Evolutionary conservation across 2,113 vertebrate species (phyloP).

Genomic region (Rhabdomys dilectus): DNA sequence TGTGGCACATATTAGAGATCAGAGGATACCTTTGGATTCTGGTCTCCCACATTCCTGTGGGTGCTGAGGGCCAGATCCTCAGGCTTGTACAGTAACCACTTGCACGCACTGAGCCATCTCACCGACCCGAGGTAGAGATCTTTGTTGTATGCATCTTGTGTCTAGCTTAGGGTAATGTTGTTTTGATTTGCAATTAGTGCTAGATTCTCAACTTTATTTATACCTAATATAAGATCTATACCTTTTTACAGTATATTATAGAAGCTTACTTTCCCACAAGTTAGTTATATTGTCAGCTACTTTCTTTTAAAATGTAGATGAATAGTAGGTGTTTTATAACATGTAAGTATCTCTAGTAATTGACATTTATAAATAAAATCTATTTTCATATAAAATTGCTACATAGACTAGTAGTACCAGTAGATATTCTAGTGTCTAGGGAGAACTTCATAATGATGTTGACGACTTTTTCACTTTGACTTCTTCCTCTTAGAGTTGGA

Average conservation of each 20-base stretch:
- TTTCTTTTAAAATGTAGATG: slow-evolving; percentile 20
- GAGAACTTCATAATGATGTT: background rate
- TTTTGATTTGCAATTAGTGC: background rate
- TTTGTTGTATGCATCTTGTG: background rate
- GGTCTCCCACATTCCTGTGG: background rate
- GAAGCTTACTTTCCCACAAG: slow-evolving; percentile 15
- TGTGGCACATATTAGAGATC: background rate
- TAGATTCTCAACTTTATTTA: slow-evolving; percentile 59
- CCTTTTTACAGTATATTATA: background rate
- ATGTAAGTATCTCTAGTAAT: background rate
- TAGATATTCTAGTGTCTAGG: background rate
- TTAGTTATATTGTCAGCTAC: background rate
- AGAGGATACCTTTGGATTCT: background rate
- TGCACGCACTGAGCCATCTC: background rate
- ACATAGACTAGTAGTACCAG: no score
- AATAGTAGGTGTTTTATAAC: background rate
- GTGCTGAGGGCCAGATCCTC: background rate
- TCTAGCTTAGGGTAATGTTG: background rate
- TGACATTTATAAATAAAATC: slow-evolving; percentile 5
- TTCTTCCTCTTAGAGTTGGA: background rate
- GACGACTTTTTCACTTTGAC: background rate
- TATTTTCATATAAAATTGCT: slow-evolving; percentile 38
- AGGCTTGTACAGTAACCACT: background rate
- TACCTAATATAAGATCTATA: background rate
- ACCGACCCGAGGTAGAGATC: background rate